Evolutionary conservation across 2,797 vertebrate species (phyloP).

Genomic region (Mus spretus): DNA sequence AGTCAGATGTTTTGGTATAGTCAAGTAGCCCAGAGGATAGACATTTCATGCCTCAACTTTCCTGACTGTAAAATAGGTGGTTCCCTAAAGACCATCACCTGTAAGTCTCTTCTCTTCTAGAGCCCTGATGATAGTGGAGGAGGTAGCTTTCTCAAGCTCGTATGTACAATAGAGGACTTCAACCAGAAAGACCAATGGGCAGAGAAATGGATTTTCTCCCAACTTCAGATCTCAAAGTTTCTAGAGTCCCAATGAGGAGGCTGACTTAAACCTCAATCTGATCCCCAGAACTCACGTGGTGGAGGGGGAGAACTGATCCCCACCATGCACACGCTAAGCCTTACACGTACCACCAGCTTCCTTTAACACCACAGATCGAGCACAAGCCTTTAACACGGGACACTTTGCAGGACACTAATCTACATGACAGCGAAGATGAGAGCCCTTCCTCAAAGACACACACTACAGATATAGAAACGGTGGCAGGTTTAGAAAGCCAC

Average conservation of each 20-base stretch:
- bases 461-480: not conserved
- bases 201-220: not conserved
- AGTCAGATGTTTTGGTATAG: not conserved
- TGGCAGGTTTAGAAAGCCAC: not conserved
- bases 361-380: not conserved
- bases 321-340: not conserved
- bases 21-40: not conserved
- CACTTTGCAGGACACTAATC: not conserved
- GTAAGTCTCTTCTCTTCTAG: not conserved
- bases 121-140: not conserved
- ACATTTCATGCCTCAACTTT: not conserved
- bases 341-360: not conserved
- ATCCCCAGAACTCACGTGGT: not conserved
- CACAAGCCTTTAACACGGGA: not conserved
- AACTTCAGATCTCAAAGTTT: not conserved
- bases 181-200: not conserved
- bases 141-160: not conserved
- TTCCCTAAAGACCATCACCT: not conserved
- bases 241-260: not conserved
- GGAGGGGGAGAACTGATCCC: not conserved
- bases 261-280: not conserved
- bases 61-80: not conserved
- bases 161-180: not conserved
- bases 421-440: not conserved
- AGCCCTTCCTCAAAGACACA: not conserved